Evolutionary conservation across 2,888 invertebrate species (phyloP).

Genomic region (Venusia cambrica): DNA sequence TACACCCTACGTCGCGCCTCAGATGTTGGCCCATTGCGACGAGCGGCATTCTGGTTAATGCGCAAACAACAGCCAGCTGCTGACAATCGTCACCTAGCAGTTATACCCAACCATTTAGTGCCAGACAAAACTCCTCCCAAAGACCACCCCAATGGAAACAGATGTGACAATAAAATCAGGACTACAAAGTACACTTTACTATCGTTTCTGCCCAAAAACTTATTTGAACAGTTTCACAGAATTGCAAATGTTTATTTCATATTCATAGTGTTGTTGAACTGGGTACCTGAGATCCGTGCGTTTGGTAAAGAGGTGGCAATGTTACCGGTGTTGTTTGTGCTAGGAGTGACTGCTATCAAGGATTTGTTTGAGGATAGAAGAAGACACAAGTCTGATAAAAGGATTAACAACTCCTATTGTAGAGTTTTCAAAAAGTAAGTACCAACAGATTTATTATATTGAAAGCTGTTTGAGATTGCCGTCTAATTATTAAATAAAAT

Average conservation of each 20-base stretch:
- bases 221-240: slow-evolving; percentile 98
- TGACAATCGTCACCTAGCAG: slow-evolving; percentile 85
- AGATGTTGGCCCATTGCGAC: slow-evolving; percentile 86
- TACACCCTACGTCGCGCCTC: slow-evolving; percentile 91
- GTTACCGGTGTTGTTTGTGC: slow-evolving; percentile 96
- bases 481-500: too few species aligned
- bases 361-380: slow-evolving; percentile 97
- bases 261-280: slow-evolving; percentile 96
- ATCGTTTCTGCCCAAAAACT: slow-evolving; percentile 96
- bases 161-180: slow-evolving; percentile 91
- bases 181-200: slow-evolving; percentile 97
- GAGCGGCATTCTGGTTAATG: slow-evolving; percentile 82
- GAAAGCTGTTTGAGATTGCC: too few species aligned
- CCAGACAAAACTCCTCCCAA: slow-evolving; percentile 89
- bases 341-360: slow-evolving; percentile 96
- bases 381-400: slow-evolving; percentile 93
- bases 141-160: slow-evolving; percentile 91
- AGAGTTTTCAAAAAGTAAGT: slow-evolving; percentile 94
- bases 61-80: slow-evolving; percentile 83
- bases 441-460: slow-evolving; percentile 1
- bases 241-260: slow-evolving; percentile 99
- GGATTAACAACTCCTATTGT: slow-evolving; percentile 96
- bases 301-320: slow-evolving; percentile 98
- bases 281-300: slow-evolving; percentile 96
- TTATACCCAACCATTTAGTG: slow-evolving; percentile 93